Percentiles rank a stretch among this genome's conserved stretches.
phyloP scores from a whole-genome alignment of 2,113 vertebrate genomes.

The Hoplias malabaricus region DNA sequence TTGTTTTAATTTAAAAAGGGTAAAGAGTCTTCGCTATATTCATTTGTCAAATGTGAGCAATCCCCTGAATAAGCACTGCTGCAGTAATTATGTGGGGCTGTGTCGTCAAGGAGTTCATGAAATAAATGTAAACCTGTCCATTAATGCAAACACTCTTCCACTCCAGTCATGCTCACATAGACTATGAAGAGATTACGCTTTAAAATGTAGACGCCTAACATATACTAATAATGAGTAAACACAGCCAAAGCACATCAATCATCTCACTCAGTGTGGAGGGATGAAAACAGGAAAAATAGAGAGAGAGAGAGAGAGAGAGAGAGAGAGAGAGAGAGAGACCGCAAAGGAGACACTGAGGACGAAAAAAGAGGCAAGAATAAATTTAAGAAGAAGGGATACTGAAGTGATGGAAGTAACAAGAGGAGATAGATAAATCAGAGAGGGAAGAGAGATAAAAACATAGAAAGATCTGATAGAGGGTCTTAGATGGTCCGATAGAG shows the following conservation, averaged over 20 bases:
- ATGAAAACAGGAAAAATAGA: neutral
- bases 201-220: neutral
- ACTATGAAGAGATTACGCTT: neutral
- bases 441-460: no score
- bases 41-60: neutral
- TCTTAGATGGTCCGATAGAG: no score
- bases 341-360: neutral
- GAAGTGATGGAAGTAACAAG: no score
- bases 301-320: neutral
- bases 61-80: neutral
- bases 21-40: neutral
- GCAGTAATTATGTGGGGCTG: neutral
- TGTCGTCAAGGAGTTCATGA: neutral
- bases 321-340: neutral
- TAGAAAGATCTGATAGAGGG: no score
- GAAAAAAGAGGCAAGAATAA: no score
- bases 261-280: neutral
- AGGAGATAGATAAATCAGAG: no score
- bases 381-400: no score
- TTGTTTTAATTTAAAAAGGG: slow-evolving; percentile 27
- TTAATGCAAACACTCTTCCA: neutral
- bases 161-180: neutral
- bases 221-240: neutral
- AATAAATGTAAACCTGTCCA: neutral
- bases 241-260: neutral